Conservation (phyloP, 2,113 vertebrate genomes). For the Strix uralensis region DNA sequence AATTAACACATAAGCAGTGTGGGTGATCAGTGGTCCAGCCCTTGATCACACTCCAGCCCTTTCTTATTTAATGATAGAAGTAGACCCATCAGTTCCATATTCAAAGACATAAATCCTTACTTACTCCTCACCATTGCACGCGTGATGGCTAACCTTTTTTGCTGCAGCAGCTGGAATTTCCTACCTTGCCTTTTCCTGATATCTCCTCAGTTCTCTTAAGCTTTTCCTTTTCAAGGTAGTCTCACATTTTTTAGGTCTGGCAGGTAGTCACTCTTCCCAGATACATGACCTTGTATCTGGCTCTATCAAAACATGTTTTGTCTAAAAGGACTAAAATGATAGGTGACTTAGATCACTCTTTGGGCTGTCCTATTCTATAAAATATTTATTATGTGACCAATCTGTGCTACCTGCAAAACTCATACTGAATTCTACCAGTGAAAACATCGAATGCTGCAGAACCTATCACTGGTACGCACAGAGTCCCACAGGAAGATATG, state of each 20-base stretch:
- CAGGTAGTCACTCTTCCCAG: neutral
- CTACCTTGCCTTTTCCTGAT: neutral
- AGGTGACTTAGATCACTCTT: neutral
- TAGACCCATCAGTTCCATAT: neutral
- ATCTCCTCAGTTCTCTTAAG: neutral
- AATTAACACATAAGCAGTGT: fast-evolving
- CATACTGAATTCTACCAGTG: neutral
- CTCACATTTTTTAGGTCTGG: neutral
- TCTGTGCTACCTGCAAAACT: neutral
- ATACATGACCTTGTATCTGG: neutral
- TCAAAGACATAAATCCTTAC: neutral
- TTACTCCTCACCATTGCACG: neutral
- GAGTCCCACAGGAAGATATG: neutral
- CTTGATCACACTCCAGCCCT: neutral
- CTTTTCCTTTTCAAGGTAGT: neutral
- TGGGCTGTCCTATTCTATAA: neutral
- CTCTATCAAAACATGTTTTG: neutral
- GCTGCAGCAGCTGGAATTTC: neutral
- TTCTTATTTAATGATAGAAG: neutral
- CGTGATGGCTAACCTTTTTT: neutral
- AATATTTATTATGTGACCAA: neutral
- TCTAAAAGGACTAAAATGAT: neutral
- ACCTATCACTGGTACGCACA: neutral
- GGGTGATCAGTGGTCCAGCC: fast-evolving
- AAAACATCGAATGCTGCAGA: neutral